Evolutionary conservation across 2,113 vertebrate genomes (phyloP).

Genomic region (Dascyllus trimaculatus): DNA sequence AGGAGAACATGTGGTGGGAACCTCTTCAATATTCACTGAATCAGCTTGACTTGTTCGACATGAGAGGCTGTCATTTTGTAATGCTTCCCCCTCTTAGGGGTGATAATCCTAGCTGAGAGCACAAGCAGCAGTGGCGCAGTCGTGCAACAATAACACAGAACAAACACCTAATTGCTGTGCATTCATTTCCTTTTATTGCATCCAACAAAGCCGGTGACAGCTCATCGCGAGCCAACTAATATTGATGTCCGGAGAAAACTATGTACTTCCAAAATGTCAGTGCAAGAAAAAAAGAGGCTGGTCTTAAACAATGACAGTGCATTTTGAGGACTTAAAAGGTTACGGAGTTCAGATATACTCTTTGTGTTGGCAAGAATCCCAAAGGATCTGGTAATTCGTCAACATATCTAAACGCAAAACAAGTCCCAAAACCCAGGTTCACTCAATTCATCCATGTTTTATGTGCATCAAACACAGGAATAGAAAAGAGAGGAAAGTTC

Average conservation of each 20-base stretch:
- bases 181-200: conserved; percentile 68
- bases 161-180: conserved; percentile 78
- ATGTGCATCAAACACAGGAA: conserved; percentile 43
- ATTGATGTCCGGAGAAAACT: conserved; percentile 31
- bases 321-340: background rate
- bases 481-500: conserved; percentile 39
- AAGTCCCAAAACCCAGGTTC: conserved; percentile 5
- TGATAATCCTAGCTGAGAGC: conserved; percentile 76
- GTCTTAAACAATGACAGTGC: background rate
- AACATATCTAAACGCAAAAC: conserved; percentile 22
- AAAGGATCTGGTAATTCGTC: background rate
- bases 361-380: background rate
- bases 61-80: conserved; percentile 77
- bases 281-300: conserved; percentile 17
- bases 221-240: conserved; percentile 46
- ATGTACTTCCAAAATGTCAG: conserved; percentile 4
- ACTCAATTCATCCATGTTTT: conserved; percentile 11
- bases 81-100: conserved; percentile 74
- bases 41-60: conserved; percentile 81
- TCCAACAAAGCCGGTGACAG: conserved; percentile 70
- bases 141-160: conserved; percentile 72
- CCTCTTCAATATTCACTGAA: conserved; percentile 80
- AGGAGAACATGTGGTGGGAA: conserved; percentile 74
- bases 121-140: conserved; percentile 60
- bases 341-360: background rate